phyloP scores from a whole-genome alignment of 2,797 vertebrate genomes.

The Picus viridis region DNA sequence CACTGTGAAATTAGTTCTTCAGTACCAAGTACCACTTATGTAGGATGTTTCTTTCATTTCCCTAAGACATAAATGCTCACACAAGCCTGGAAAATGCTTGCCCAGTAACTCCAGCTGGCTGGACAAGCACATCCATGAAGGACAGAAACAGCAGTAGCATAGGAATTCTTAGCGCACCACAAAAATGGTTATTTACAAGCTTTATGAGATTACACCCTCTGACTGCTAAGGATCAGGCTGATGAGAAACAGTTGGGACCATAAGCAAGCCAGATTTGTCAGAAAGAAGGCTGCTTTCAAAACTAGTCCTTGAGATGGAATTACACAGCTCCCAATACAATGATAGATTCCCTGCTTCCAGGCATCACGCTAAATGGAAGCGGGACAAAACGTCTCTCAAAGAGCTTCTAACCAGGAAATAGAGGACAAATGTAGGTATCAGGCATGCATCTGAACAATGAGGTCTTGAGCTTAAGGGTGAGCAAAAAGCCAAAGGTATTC shows the following conservation, averaged over 20 bases:
- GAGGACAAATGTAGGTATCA: background rate
- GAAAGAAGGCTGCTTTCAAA: conserved; percentile 2
- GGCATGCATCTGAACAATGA: background rate
- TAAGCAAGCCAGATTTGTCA: background rate
- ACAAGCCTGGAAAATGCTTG: background rate
- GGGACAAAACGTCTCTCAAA: background rate
- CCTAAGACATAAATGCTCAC: background rate
- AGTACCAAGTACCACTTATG: background rate
- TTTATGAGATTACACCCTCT: background rate
- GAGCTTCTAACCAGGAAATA: background rate
- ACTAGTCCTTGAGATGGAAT: background rate
- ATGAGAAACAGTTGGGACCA: conserved; percentile 18
- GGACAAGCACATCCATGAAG: background rate
- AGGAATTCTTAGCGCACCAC: background rate
- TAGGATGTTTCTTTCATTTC: background rate
- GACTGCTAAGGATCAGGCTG: background rate
- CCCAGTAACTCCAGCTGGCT: background rate
- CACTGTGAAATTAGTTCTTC: background rate
- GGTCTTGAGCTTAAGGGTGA: background rate
- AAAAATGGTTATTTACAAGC: background rate
- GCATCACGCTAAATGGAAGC: background rate
- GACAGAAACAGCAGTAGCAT: background rate
- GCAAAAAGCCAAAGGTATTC: background rate
- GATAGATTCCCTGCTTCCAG: background rate
- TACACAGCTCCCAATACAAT: background rate